phyloP scores from a whole-genome alignment of 2,113 vertebrate species.

The Symphodus melops region DNA sequence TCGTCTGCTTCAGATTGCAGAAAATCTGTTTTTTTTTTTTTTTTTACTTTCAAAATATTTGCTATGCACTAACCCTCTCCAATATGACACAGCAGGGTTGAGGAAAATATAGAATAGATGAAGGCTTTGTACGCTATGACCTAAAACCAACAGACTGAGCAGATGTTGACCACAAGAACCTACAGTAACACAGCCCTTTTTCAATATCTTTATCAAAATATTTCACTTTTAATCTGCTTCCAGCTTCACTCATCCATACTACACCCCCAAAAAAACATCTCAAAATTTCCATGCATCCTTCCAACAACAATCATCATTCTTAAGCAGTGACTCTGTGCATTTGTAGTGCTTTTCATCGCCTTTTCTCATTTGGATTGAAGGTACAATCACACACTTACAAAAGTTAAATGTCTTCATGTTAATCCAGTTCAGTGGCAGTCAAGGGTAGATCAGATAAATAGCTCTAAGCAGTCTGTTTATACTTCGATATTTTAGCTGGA shows the following conservation, averaged over 20 bases:
- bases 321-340: constrained; percentile 40
- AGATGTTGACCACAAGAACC: constrained; percentile 45
- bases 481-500: constrained; percentile 46
- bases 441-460: constrained; percentile 46
- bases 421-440: constrained; percentile 58
- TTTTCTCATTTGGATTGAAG: constrained; percentile 32
- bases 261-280: constrained; percentile 41
- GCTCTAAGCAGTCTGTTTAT: constrained; percentile 40
- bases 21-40: constrained; percentile 33
- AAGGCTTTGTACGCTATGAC: constrained; percentile 45
- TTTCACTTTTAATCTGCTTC: constrained; percentile 57
- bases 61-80: constrained; percentile 23
- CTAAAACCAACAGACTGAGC: constrained; percentile 26
- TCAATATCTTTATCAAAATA: constrained; percentile 49
- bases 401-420: constrained; percentile 31
- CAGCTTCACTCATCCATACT: constrained; percentile 27
- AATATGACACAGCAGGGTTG: constrained; percentile 38
- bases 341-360: constrained; percentile 22
- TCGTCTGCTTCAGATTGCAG: constrained; percentile 43
- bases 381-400: constrained; percentile 44
- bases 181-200: constrained; percentile 23
- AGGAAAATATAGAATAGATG: constrained; percentile 44
- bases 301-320: constrained; percentile 40
- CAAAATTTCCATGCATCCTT: constrained; percentile 44
- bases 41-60: constrained; percentile 36